Evolutionary conservation across 2,888 invertebrate genomes (phyloP).

Genomic region (Phyto melanocephala): DNA sequence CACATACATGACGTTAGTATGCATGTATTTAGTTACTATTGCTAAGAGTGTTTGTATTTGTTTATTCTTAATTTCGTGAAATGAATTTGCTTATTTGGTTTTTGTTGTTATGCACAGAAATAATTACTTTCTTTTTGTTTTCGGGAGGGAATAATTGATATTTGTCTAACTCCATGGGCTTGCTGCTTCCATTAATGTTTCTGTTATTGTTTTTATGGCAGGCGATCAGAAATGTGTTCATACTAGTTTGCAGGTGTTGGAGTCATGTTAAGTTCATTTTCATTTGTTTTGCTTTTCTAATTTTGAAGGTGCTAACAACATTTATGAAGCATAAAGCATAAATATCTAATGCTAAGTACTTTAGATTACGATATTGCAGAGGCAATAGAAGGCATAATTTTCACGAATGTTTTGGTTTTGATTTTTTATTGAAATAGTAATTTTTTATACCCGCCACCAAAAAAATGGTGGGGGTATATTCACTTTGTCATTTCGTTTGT

Average conservation of each 20-base stretch:
- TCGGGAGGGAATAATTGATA: not conserved
- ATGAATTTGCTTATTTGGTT: not conserved
- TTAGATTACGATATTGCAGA: too few species aligned
- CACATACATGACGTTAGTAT: too few species aligned
- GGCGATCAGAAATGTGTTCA: conserved; percentile 13
- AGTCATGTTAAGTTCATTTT: conserved; percentile 28
- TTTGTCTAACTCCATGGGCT: not conserved
- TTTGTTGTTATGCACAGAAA: not conserved
- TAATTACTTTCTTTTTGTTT: not conserved
- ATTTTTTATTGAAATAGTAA: too few species aligned
- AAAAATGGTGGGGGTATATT: too few species aligned
- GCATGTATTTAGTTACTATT: too few species aligned
- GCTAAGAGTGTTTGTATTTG: not conserved
- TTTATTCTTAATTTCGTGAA: not conserved
- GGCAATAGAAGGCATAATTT: too few species aligned
- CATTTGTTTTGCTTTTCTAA: conserved; percentile 1
- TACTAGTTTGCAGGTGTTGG: conserved; percentile 39
- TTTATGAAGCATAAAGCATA: too few species aligned
- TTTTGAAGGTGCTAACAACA: not conserved
- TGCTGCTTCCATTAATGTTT: not conserved
- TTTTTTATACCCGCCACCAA: too few species aligned
- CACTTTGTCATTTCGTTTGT: too few species aligned
- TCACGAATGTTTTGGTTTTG: too few species aligned
- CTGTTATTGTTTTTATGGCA: not conserved
- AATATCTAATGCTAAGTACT: too few species aligned